Evolutionary conservation across 2,888 invertebrate species (phyloP), one percentile per base, ranked within the genome.

Genomic region (Spodoptera exigua): DNA sequence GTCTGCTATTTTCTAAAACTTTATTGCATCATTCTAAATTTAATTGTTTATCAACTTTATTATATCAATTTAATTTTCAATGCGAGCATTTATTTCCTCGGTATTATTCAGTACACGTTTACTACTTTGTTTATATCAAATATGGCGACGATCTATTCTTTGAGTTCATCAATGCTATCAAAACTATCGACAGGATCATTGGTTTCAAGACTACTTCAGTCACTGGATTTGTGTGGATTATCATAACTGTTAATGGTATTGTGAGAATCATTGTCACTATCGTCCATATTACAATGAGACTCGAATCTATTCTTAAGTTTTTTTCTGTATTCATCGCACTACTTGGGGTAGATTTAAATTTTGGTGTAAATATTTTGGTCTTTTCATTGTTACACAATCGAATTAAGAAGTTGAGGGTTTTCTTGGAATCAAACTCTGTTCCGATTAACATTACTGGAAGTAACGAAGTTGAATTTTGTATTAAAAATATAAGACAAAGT

Each of bases 361-460:
- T 13, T 2, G 0, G 17, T 1, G 35, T 11, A 10, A 14, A 18
- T 3, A 18, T 41, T 2, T 37, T 36, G 0, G 18, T 44, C 5
- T 53, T 53, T n/a, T 21, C 44, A 16, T 16, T 53, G 10, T 3
- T 69, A 5, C 51, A 61, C n/a, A 18, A 5, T n/a, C 57, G 63
- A 10, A 58, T 68, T 37, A 57, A 34, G 34, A 10, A 3, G 1
- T 27, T 69, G 3, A 52, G 49, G 16, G 37, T 4, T 3, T 48
- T 43, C 5, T 52, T 66, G n/a, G 56, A 55, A 14, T 18, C 4
- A 1, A 48, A 32, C 36, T 12, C n/a, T 0, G 13, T 61, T n/a
- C 36, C 56, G 7, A 58, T 66, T 9, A 59, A 53, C 12, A 70
- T 63, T 13, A 53, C 60, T n/a, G 40, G 41, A 12, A 34, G 40